phyloP scores from a whole-genome alignment of 1,140 invertebrate genomes.

The Lamellibrachia luymesi region DNA sequence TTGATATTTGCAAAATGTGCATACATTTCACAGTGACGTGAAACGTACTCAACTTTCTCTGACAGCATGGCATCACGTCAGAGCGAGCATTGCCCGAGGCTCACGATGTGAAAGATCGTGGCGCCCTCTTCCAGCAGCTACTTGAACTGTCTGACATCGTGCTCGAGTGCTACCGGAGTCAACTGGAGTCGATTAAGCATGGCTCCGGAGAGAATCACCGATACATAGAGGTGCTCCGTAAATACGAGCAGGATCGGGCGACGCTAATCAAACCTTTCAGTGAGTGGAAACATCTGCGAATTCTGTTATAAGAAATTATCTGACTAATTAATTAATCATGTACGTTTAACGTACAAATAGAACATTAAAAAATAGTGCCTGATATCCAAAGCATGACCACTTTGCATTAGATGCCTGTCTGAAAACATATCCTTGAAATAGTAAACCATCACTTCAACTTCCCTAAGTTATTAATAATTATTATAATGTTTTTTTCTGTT shows the following conservation, averaged over 20 bases:
- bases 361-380: no score
- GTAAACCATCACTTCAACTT: no score
- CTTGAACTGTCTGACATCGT: conserved; percentile 74
- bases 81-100: conserved; percentile 46
- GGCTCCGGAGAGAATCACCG: conserved; percentile 35
- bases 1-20: not conserved
- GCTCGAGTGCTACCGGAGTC: conserved; percentile 70
- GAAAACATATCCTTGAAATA: no score
- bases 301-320: no score
- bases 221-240: conserved; percentile 62
- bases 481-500: no score
- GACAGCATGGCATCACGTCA: conserved; percentile 50
- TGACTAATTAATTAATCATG: not conserved
- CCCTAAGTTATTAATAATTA: no score
- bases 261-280: conserved; percentile 65
- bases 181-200: conserved; percentile 69
- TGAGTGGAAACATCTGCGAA: conserved; percentile 46
- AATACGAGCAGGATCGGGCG: conserved; percentile 67
- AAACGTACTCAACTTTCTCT: not conserved
- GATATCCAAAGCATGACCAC: not conserved
- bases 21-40: not conserved
- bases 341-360: not conserved
- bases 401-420: no score
- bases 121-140: conserved; percentile 68
- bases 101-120: conserved; percentile 49